These are phyloP conservation scores for Zosterops pallidus DNA, from an alignment of 2,113 vertebrate genomes.

Conservation along the genomic window DNA sequence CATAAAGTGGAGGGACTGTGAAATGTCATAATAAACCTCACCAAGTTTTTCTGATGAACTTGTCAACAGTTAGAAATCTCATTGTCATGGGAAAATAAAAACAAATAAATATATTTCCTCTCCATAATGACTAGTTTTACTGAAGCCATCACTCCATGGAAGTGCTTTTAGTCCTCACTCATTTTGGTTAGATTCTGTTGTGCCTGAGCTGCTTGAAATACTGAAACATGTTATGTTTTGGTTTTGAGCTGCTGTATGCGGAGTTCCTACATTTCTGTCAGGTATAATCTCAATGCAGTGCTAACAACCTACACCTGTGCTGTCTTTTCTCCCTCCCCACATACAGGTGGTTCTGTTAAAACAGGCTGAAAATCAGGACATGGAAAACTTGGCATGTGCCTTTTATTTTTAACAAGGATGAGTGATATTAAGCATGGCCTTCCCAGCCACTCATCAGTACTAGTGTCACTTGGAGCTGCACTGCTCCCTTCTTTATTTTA, in stretches of 20 bases:
- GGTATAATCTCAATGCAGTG: background rate
- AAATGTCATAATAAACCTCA: background rate
- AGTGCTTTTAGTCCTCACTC: background rate
- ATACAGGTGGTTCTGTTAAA: slow-evolving; percentile 8
- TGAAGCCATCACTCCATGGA: background rate
- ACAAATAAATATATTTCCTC: background rate
- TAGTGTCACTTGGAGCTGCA: background rate
- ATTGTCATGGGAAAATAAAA: background rate
- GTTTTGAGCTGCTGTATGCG: background rate
- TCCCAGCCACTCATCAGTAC: background rate
- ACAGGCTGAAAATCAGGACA: background rate
- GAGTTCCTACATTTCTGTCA: background rate
- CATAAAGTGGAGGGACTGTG: background rate
- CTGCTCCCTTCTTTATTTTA: background rate
- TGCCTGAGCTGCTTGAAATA: slow-evolving; percentile 2
- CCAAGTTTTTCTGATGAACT: background rate
- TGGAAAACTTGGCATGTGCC: background rate
- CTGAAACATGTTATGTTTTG: background rate
- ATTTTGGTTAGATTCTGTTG: background rate
- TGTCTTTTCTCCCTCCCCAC: background rate
- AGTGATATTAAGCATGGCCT: background rate
- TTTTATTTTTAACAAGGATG: background rate
- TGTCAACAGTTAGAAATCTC: background rate
- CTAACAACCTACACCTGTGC: background rate
- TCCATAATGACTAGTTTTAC: background rate